A percentile compares a stretch with the other conserved stretches of the same genome.
Evolutionary conservation across 92 coral and sea anemone genomes (phyloP).

Genomic region (Porites lobata): DNA sequence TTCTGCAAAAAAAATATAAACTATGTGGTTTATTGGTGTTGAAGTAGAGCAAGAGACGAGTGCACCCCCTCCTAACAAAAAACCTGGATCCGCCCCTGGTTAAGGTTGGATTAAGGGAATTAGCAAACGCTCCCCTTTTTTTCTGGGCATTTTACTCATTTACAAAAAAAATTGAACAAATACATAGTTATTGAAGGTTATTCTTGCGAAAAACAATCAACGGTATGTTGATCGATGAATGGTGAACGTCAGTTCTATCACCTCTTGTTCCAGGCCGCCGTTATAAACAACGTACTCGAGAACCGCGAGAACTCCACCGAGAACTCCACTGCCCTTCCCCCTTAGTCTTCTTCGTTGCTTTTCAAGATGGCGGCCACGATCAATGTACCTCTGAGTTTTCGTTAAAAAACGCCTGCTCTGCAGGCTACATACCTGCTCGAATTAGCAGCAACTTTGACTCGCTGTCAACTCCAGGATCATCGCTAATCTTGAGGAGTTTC

Average conservation of each 20-base stretch:
- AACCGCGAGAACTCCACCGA: neutral
- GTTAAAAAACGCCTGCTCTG: too few species aligned
- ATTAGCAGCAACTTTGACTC: conserved; percentile 59
- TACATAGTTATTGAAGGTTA: conserved; percentile 11
- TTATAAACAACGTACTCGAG: neutral
- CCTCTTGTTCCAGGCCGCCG: conserved; percentile 1
- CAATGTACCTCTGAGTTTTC: too few species aligned
- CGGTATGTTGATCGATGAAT: conserved; percentile 13
- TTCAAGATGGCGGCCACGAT: too few species aligned
- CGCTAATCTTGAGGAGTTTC: conserved; percentile 16
- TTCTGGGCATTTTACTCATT: conserved; percentile 16
- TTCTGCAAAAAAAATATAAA: too few species aligned
- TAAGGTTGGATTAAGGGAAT: conserved; percentile 10
- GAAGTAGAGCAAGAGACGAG: too few species aligned
- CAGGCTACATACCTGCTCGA: conserved; percentile 35
- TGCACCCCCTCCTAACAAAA: too few species aligned
- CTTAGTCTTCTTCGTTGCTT: too few species aligned
- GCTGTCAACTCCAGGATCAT: conserved; percentile 29
- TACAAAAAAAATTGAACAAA: neutral
- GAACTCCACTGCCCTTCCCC: too few species aligned
- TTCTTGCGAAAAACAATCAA: conserved; percentile 10
- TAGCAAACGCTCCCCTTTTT: conserved; percentile 5
- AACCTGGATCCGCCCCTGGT: too few species aligned
- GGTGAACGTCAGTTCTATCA: neutral
- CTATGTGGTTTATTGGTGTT: too few species aligned